Percentiles rank a stretch among this genome's conserved stretches.
Evolutionary conservation across 2,797 vertebrate genomes (phyloP).

Genomic region (Botia almorhae): DNA sequence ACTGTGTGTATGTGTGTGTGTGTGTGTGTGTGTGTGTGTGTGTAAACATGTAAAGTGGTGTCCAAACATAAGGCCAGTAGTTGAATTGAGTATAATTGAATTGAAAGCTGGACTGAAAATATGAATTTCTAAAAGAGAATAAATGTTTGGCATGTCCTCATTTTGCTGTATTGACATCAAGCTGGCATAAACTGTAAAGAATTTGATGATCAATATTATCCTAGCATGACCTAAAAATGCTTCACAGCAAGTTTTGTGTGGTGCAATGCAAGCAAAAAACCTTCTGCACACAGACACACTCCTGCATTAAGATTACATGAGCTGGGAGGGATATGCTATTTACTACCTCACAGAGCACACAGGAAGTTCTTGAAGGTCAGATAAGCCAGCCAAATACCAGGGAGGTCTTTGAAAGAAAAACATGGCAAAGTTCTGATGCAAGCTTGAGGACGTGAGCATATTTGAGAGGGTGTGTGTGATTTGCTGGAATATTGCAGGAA

Average conservation of each 20-base stretch:
- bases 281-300: not conserved
- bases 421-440: not conserved
- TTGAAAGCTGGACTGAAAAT: too few relatives aligned
- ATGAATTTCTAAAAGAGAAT: too few relatives aligned
- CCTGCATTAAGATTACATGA: conserved; percentile 81
- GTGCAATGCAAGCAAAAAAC: not conserved
- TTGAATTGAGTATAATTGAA: not conserved
- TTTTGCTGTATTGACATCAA: not conserved
- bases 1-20: conserved; percentile 8
- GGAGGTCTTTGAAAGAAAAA: conserved; percentile 11
- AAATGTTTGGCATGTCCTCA: too few relatives aligned
- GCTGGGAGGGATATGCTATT: conserved; percentile 71
- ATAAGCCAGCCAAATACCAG: conserved; percentile 21
- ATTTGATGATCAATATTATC: not conserved
- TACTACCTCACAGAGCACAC: conserved; percentile 59
- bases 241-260: not conserved
- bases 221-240: not conserved
- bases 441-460: not conserved
- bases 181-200: not conserved
- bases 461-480: not conserved
- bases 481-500: not conserved
- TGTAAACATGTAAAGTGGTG: not conserved
- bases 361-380: conserved; percentile 46
- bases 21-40: not conserved
- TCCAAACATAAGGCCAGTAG: not conserved